These are phyloP conservation scores for Drosophila macrospina DNA, from an alignment of 2,888 invertebrate species.

Conservation along the genomic window DNA sequence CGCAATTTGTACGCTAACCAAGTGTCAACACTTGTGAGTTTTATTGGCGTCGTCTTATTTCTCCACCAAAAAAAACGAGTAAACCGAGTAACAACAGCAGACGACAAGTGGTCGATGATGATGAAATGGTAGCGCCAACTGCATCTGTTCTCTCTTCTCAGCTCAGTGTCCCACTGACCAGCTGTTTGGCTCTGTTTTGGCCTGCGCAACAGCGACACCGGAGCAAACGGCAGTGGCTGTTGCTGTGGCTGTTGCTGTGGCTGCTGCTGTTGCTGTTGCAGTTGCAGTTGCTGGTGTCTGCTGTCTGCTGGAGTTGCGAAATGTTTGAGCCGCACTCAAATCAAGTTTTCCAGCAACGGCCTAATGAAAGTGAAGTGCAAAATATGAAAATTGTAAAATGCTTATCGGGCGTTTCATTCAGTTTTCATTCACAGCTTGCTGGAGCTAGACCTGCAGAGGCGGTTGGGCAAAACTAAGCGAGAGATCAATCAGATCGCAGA, in stretches of 20 bases:
- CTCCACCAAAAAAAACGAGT: slow-evolving; percentile 46
- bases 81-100: slow-evolving; percentile 34
- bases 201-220: slow-evolving; percentile 21
- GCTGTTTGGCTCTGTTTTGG: slow-evolving; percentile 29
- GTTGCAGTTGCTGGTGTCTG: not conserved
- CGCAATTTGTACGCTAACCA: slow-evolving; percentile 41
- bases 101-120: slow-evolving; percentile 54
- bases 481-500: not conserved
- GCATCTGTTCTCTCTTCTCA: slow-evolving; percentile 65
- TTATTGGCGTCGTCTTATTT: slow-evolving; percentile 54
- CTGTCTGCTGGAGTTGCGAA: slow-evolving; percentile 53
- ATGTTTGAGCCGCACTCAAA: slow-evolving; percentile 61
- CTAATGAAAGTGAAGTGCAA: slow-evolving; percentile 58
- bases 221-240: not conserved
- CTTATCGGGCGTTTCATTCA: slow-evolving; percentile 46
- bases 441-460: slow-evolving; percentile 43
- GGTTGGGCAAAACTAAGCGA: slow-evolving; percentile 16
- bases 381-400: slow-evolving; percentile 61
- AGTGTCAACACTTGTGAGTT: slow-evolving; percentile 65
- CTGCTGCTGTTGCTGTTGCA: not conserved
- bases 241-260: not conserved
- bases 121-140: slow-evolving; percentile 52
- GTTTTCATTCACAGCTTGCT: slow-evolving; percentile 61
- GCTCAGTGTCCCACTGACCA: slow-evolving; percentile 52
- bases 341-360: slow-evolving; percentile 63